Percentiles rank a stretch among this genome's conserved stretches.
Conservation (phyloP, 2,888 invertebrate genomes). For the Allolobophora icterica region DNA sequence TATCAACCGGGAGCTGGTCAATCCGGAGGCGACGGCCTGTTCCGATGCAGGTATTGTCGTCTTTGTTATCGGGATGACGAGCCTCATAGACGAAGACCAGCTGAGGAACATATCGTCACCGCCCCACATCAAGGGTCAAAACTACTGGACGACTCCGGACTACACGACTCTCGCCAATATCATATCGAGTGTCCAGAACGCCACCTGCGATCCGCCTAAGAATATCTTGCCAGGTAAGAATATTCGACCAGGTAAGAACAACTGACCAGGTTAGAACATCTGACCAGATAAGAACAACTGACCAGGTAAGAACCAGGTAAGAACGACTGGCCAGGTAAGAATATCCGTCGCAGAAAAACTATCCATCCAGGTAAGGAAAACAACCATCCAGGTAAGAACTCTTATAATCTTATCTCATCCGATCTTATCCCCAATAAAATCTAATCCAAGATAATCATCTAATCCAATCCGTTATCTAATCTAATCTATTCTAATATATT, state of each 20-base stretch:
- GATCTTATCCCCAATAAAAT: no score
- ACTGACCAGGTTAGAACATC: background rate
- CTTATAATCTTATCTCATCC: no score
- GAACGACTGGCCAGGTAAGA: background rate
- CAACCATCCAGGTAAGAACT: no score
- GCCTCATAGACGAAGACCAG: constrained; percentile 41
- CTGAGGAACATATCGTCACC: constrained; percentile 44
- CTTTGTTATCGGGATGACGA: constrained; percentile 39
- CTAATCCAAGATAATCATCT: no score
- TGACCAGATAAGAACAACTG: background rate
- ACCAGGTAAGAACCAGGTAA: background rate
- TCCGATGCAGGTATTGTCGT: constrained; percentile 36
- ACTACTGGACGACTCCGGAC: constrained; percentile 46
- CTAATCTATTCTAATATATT: no score
- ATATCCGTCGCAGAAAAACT: background rate
- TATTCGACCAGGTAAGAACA: background rate
- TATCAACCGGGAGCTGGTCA: constrained; percentile 51
- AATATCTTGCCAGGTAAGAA: constrained; percentile 32
- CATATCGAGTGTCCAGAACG: constrained; percentile 38
- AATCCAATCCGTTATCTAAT: no score
- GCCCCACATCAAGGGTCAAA: constrained; percentile 38
- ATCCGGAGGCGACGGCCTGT: constrained; percentile 46
- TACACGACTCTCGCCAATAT: constrained; percentile 41
- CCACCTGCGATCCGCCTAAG: constrained; percentile 41
- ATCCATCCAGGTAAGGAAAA: no score